A percentile compares a stretch with the other conserved stretches of the same genome.
Evolutionary conservation across 2,797 vertebrate species (phyloP).

Genomic region (Agapornis canus): DNA sequence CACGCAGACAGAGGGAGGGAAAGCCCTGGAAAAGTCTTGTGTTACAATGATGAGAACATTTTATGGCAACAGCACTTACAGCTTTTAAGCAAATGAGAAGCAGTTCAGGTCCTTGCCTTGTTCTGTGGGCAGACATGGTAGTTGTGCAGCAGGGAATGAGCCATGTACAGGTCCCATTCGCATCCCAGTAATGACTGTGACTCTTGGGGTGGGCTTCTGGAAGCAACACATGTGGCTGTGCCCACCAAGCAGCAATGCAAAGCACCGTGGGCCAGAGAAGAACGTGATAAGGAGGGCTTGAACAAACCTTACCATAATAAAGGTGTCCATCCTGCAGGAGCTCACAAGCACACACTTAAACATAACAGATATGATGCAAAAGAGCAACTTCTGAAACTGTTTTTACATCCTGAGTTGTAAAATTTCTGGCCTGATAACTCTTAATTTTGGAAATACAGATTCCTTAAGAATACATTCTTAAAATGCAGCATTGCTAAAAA

Average conservation of each 20-base stretch:
- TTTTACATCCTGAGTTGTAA: neutral
- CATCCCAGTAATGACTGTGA: rapidly evolving
- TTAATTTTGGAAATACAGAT: neutral
- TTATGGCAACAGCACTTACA: neutral
- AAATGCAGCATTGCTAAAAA: neutral
- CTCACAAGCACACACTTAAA: neutral
- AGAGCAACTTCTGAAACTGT: neutral
- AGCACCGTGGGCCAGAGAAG: neutral
- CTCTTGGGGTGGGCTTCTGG: neutral
- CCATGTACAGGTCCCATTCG: neutral
- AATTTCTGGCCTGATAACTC: neutral
- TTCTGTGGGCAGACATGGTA: neutral
- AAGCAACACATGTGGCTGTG: rapidly evolving
- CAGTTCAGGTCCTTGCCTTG: neutral
- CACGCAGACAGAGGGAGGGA: neutral
- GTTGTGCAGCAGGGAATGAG: neutral
- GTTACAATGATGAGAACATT: rapidly evolving
- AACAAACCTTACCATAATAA: neutral
- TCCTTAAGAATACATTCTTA: neutral
- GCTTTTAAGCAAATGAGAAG: neutral
- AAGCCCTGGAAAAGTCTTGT: neutral
- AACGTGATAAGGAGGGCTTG: neutral
- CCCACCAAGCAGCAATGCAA: rapidly evolving
- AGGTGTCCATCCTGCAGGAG: neutral
- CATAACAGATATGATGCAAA: neutral